Evolutionary conservation across 2,888 invertebrate species (phyloP).

Genomic region (Himalopsyche japonica): DNA sequence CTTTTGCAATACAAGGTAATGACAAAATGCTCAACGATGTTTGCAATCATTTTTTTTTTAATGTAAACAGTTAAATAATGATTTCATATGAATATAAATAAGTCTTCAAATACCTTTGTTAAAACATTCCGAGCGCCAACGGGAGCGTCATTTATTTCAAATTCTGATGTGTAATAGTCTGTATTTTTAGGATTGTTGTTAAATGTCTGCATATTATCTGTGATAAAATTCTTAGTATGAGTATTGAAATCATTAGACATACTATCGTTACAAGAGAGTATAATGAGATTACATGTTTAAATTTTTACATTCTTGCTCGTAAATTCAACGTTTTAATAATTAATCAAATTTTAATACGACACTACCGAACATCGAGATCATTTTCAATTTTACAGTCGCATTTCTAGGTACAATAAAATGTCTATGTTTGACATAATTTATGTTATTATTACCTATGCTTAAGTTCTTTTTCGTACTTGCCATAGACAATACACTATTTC

Average conservation of each 20-base stretch:
- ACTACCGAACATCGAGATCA: neutral
- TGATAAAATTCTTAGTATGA: neutral
- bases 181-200: constrained; percentile 15
- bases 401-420: no score
- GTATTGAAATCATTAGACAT: constrained; percentile 13
- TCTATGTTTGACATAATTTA: no score
- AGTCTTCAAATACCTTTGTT: constrained; percentile 46
- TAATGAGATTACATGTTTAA: neutral
- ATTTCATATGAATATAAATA: neutral
- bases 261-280: neutral
- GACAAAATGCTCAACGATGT: no score
- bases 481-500: no score
- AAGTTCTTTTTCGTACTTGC: no score
- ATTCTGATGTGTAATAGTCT: constrained; percentile 50
- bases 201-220: neutral
- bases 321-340: neutral
- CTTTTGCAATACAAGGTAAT: no score
- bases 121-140: constrained; percentile 56
- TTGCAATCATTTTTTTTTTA: no score
- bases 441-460: no score
- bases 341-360: neutral
- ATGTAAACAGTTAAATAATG: no score
- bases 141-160: constrained; percentile 59
- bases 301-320: neutral
- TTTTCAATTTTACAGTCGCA: neutral